Base-by-base conservation (phyloP, 2,113 vertebrate genomes). In the Oceanodroma tethys region DNA sequence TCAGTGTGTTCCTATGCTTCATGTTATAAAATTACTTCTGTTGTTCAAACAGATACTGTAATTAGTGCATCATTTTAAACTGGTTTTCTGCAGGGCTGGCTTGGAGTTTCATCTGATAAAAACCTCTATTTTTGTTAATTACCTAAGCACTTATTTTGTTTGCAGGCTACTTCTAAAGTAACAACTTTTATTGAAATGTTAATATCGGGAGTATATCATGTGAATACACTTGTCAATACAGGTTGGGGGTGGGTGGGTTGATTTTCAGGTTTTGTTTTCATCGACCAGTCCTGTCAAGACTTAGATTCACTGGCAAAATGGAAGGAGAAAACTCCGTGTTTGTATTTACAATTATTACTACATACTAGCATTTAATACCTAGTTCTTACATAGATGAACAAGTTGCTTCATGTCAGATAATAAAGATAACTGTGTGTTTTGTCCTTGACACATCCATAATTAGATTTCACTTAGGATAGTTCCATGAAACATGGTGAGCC, bases 11-110 rank as follows among this genome's bases (percentile, higher is more conserved):
- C 95, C 27, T 45, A 93, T 93, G 96, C 97, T 96, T 96, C 96
- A 32, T 96, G 95, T 92, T 97, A 92, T 52, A 96, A 93, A 96
- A 97, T 97, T 97, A 95, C 95, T 97, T 94, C 78, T 98, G 96
- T 97, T 98, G 97, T 98, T 98, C 91, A 97, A 97, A 98, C 97
- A 98, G 94, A 96, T 97, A 94, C 83, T 96, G 84, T 95, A 98
- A 98, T 98, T 98, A 97, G 93, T 97, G 60, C 88, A 88, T 97
- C 88, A 90, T 96, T 97, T 97, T 84, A 93, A 97, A 95, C 92
- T 75, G 79, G 14, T 90, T 94, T 96, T 96, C 85, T 81, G 23
- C n/a, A 32, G 70, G 55, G 34, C 66, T 96, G 84, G 81, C 88
- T 66, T 87, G 29, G 53, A 30, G 30, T 95, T 95, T 88, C 73